Evolutionary conservation across 2,888 invertebrate genomes (phyloP).

Genomic region (Allophyes oxyacanthae): DNA sequence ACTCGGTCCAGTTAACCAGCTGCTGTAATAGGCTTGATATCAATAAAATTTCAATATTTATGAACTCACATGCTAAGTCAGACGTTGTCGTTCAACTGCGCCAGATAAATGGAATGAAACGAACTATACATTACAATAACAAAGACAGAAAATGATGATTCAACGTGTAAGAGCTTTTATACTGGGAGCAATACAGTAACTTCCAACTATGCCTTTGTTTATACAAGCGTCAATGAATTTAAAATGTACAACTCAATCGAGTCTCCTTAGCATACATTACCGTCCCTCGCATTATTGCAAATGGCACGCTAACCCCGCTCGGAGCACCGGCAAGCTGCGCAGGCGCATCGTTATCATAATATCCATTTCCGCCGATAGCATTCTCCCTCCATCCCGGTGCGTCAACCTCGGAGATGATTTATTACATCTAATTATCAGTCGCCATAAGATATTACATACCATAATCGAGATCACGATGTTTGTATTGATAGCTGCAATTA

Average conservation of each 20-base stretch:
- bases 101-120: constrained; percentile 37
- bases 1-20: constrained; percentile 42
- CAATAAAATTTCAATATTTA: constrained; percentile 54
- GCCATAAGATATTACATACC: constrained; percentile 65
- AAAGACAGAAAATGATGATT: constrained; percentile 45
- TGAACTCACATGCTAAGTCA: constrained; percentile 33
- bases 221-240: constrained; percentile 59
- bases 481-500: constrained; percentile 57
- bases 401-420: constrained; percentile 71
- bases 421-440: constrained; percentile 70
- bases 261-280: constrained; percentile 54
- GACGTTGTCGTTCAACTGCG: constrained; percentile 36
- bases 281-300: constrained; percentile 54
- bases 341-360: constrained; percentile 74
- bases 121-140: constrained; percentile 47
- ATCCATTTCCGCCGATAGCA: constrained; percentile 77
- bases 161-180: constrained; percentile 29
- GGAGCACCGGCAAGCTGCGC: constrained; percentile 53
- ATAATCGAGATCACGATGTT: constrained; percentile 62
- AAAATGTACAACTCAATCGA: constrained; percentile 56
- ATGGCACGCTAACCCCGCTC: constrained; percentile 54
- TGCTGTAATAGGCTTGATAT: constrained; percentile 40
- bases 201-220: constrained; percentile 55
- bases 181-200: constrained; percentile 37
- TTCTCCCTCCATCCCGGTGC: constrained; percentile 59